Conservation (phyloP, 2,113 vertebrate genomes). For the Nesospiza acunhae region DNA sequence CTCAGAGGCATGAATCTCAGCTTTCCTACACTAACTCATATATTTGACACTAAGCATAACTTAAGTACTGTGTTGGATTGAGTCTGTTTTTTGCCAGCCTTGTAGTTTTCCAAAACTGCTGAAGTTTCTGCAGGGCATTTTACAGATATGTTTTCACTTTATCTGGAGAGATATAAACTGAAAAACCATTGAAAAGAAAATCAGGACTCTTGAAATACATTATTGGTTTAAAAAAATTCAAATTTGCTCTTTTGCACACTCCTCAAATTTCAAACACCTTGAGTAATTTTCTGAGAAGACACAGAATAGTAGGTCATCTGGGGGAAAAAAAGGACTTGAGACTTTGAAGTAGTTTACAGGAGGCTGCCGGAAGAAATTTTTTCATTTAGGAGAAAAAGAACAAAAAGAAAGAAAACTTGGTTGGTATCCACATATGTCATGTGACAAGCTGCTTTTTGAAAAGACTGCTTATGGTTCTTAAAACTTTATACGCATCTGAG, state of each 20-base stretch:
- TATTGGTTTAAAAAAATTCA: neutral
- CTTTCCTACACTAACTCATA: neutral
- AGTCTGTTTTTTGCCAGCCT: neutral
- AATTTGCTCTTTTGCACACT: neutral
- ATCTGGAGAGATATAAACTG: neutral
- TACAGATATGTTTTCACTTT: neutral
- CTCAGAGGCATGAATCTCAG: neutral
- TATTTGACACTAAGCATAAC: neutral
- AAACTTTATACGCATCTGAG: neutral
- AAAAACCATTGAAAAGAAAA: neutral
- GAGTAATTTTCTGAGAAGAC: neutral
- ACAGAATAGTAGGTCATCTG: neutral
- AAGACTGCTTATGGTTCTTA: conserved; percentile 4
- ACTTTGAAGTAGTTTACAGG: conserved; percentile 26
- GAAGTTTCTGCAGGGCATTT: neutral
- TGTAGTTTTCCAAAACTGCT: neutral
- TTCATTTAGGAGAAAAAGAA: conserved; percentile 22
- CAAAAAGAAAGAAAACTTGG: neutral
- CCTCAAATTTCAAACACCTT: neutral
- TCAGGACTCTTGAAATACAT: neutral
- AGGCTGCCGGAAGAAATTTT: neutral
- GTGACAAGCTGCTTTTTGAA: conserved; percentile 36
- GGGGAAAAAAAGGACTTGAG: neutral
- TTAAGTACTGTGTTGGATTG: neutral
- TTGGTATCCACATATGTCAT: neutral